phyloP scores from a whole-genome alignment of 2,888 invertebrate species.

The Labia minor region DNA sequence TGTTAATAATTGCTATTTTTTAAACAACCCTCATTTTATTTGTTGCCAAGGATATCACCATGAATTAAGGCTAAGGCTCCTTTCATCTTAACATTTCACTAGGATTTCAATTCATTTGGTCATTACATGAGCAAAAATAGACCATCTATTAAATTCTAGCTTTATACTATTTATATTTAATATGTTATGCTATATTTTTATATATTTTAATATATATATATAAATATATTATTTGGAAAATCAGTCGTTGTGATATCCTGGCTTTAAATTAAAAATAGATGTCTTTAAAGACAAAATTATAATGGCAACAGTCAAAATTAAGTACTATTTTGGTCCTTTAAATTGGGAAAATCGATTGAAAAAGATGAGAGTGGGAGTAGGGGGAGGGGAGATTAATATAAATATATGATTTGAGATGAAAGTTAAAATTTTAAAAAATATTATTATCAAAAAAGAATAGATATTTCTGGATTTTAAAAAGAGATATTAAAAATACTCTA shows the following conservation, averaged over 20 bases:
- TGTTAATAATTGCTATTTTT: background rate
- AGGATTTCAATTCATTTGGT: conserved; percentile 2
- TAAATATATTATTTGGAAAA: conserved; percentile 4
- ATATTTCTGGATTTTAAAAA: background rate
- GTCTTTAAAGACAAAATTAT: background rate
- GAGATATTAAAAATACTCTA: background rate
- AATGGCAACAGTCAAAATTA: background rate
- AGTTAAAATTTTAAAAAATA: background rate
- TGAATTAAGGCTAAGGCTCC: background rate
- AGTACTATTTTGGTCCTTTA: conserved; percentile 1
- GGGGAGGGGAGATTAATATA: background rate
- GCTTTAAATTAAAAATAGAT: background rate
- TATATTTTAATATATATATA: background rate
- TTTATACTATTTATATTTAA: background rate
- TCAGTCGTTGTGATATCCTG: conserved; percentile 13
- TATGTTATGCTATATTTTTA: background rate
- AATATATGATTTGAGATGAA: background rate
- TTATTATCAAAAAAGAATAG: conserved; percentile 1
- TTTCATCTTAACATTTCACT: background rate
- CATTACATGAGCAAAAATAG: background rate
- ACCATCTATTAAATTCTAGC: background rate
- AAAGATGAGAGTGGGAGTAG: background rate
- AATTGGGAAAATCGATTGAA: background rate
- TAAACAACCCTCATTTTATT: background rate
- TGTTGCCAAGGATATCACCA: background rate